phyloP scores from a whole-genome alignment of 2,888 invertebrate genomes.

The Sepiola atlantica region DNA sequence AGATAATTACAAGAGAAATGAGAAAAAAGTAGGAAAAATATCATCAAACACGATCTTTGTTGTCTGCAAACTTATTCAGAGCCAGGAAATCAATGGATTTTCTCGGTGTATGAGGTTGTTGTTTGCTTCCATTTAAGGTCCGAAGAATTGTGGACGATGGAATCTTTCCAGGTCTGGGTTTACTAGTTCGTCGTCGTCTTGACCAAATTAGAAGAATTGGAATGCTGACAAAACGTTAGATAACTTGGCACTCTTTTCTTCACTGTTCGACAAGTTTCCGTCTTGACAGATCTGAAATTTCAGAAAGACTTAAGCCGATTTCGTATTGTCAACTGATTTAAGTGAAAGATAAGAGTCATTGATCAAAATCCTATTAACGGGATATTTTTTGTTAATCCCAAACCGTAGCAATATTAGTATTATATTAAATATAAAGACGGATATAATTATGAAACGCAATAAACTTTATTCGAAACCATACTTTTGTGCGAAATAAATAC shows the following conservation, averaged over 20 bases:
- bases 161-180: background rate
- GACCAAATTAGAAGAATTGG: constrained; percentile 6
- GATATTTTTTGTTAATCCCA: too few species aligned
- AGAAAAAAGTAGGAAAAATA: background rate
- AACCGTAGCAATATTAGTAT: too few species aligned
- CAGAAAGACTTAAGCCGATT: background rate
- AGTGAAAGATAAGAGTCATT: background rate
- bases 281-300: background rate
- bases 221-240: background rate
- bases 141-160: background rate
- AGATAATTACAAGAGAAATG: background rate
- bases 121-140: background rate
- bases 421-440: too few species aligned
- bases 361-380: background rate
- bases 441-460: too few species aligned
- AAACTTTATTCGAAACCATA: too few species aligned
- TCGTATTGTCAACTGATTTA: background rate
- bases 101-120: background rate
- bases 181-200: constrained; percentile 6
- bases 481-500: too few species aligned
- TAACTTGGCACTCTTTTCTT: background rate
- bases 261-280: background rate
- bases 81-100: constrained; percentile 32
- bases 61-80: background rate
- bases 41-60: background rate